Base-by-base conservation (phyloP, 1,140 invertebrate genomes). In the Drosophila navojoa region DNA sequence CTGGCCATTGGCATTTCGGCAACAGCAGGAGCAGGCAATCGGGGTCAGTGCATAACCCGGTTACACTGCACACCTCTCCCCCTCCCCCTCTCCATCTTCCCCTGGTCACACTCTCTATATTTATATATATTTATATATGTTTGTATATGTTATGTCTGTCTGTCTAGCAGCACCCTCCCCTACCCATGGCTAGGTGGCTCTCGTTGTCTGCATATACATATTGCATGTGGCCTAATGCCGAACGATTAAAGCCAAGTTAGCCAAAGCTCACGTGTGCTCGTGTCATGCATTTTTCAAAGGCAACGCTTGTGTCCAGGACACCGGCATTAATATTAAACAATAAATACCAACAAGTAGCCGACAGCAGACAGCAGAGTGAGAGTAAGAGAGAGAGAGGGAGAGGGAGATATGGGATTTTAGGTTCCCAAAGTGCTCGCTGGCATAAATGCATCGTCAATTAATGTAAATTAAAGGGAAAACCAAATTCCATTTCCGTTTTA, bases 401-500 rank as follows among this genome's bases (percentile, higher is more conserved):
- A 25, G 13, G 13, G 15, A 15, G 42, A 10, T 4, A 11, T 11
- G 7, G 27, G n/a, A 4, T 1, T 35, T 15, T 15, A 16, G 27
- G 27, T 53, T 61, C 60, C 55, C 67, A 61, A 53, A 54, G 54
- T 77, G 75, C 47, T 74, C 55, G 60, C 67, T 76, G 76, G 68
- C 73, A 76, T 64, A 79, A 79, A 71, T 81, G 76, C 71, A 76
- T 76, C 59, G 77, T 80, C 82, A 87, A 89, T 87, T 87, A 87
- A 87, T 87, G 84, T 74, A 89, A 87, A 87, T 87, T 77, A 82
- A 89, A 89, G 76, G 77, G 84, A 82, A 77, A 82, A 86, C 82
- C 78, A 59, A 86, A 87, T 87, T 82, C 82, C 82, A 87, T 89
- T 89, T 79, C 84, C 82, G 84, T 71, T 77, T 71, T 69, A 87